Conservation (phyloP, 2,113 vertebrate genomes). For the Lepisosteus oculatus region DNA sequence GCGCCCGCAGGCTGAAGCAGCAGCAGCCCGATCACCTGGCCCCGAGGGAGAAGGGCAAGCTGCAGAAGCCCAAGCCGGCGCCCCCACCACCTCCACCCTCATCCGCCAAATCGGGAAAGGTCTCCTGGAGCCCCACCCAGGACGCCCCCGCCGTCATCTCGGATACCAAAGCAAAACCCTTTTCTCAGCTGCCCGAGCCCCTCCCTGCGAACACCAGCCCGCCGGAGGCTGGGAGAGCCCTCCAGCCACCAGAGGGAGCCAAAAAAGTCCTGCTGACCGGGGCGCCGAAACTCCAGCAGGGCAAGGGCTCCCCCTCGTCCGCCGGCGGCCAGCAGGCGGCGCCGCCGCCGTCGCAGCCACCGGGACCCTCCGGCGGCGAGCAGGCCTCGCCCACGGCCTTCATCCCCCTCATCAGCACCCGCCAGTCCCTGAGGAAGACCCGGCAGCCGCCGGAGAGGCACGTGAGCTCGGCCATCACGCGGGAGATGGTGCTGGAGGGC, state of each 20-base stretch:
- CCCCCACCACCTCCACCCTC: constrained; percentile 78
- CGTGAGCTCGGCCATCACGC: constrained; percentile 81
- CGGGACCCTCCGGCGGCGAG: constrained; percentile 51
- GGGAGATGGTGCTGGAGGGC: constrained; percentile 84
- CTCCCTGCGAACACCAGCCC: constrained; percentile 50
- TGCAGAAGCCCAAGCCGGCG: constrained; percentile 83
- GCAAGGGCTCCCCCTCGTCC: constrained; percentile 58
- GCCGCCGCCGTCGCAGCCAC: constrained; percentile 9
- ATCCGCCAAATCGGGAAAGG: constrained; percentile 68
- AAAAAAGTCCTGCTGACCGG: constrained; percentile 74
- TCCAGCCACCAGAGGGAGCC: constrained; percentile 47
- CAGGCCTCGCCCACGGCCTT: constrained; percentile 71
- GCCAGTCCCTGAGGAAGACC: constrained; percentile 89
- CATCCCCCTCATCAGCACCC: constrained; percentile 84
- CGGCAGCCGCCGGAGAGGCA: constrained; percentile 82
- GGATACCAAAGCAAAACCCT: constrained; percentile 66
- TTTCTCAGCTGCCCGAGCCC: constrained; percentile 54
- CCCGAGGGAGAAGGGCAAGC: constrained; percentile 77
- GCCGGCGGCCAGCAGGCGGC: constrained; percentile 27
- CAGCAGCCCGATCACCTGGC: constrained; percentile 51
- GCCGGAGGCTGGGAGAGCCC: constrained; percentile 52
- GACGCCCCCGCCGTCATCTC: constrained; percentile 54
- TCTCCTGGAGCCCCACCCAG: constrained; percentile 69
- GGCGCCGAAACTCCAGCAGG: constrained; percentile 71
- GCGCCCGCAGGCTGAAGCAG: constrained; percentile 77